Conservation (phyloP, 2,888 invertebrate genomes). For the Sipha maydis region DNA sequence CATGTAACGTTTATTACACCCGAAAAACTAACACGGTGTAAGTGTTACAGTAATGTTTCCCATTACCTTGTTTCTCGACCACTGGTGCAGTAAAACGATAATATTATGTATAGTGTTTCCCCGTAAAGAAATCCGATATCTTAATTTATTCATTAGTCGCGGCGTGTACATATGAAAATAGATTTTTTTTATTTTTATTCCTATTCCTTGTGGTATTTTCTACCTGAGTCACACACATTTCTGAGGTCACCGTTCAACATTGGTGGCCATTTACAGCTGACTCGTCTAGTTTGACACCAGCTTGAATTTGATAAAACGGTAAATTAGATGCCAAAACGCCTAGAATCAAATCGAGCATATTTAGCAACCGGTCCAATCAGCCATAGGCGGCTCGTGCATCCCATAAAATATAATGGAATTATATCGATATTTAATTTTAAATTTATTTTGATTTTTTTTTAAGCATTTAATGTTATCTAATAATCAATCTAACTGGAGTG, state of each 20-base stretch:
- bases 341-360: neutral
- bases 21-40: neutral
- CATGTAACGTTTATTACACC: neutral
- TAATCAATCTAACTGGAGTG: neutral
- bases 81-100: neutral
- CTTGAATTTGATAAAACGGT: neutral
- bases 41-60: neutral
- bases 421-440: conserved; percentile 2
- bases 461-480: neutral
- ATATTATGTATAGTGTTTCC: neutral
- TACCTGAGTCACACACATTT: neutral
- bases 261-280: neutral
- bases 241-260: neutral
- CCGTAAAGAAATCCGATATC: neutral
- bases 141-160: neutral
- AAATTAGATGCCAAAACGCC: conserved; percentile 8
- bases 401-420: conserved; percentile 18
- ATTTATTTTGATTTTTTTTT: neutral
- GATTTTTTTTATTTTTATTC: neutral
- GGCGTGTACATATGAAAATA: neutral
- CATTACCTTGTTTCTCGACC: neutral
- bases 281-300: neutral
- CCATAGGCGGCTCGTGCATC: neutral
- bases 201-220: neutral
- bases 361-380: conserved; percentile 6